These are phyloP conservation scores for Sebastes diaconus DNA, from an alignment of 2,797 vertebrate species.

Conservation along the genomic window DNA sequence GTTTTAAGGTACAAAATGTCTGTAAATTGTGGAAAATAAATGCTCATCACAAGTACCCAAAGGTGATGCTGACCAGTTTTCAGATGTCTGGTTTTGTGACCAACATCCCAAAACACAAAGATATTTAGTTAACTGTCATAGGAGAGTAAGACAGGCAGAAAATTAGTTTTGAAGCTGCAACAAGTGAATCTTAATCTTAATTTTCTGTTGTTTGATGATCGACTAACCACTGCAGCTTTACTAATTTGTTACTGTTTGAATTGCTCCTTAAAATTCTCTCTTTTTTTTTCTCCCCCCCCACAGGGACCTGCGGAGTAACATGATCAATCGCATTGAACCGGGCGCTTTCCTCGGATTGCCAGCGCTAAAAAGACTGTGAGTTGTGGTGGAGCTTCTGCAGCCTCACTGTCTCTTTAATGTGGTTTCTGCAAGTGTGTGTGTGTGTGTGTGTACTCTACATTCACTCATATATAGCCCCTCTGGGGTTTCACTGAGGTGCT, in stretches of 20 bases:
- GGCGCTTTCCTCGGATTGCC: slow-evolving; percentile 93
- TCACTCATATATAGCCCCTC: slow-evolving; percentile 1
- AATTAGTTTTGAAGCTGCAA: background rate
- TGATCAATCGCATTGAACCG: slow-evolving; percentile 92
- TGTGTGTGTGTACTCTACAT: background rate
- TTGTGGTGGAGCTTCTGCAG: slow-evolving; percentile 54
- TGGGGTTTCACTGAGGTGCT: background rate
- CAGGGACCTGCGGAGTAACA: slow-evolving; percentile 96
- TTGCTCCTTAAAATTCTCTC: background rate
- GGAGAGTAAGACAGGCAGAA: background rate
- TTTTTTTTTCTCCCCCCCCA: background rate
- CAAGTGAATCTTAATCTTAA: background rate
- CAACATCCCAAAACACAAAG: background rate
- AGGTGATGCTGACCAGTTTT: too few relatives aligned
- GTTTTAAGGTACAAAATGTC: background rate
- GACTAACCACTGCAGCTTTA: background rate
- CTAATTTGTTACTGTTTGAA: slow-evolving; percentile 2
- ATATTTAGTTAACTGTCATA: background rate
- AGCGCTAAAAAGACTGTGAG: slow-evolving; percentile 95
- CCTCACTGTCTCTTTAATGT: slow-evolving; percentile 18
- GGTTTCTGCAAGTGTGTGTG: slow-evolving; percentile 4
- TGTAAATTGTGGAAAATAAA: background rate
- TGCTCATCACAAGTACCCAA: background rate
- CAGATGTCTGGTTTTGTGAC: background rate
- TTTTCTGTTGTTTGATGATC: background rate